Evolutionary conservation across 2,113 vertebrate genomes (phyloP).

Genomic region (Eurystomus gularis): DNA sequence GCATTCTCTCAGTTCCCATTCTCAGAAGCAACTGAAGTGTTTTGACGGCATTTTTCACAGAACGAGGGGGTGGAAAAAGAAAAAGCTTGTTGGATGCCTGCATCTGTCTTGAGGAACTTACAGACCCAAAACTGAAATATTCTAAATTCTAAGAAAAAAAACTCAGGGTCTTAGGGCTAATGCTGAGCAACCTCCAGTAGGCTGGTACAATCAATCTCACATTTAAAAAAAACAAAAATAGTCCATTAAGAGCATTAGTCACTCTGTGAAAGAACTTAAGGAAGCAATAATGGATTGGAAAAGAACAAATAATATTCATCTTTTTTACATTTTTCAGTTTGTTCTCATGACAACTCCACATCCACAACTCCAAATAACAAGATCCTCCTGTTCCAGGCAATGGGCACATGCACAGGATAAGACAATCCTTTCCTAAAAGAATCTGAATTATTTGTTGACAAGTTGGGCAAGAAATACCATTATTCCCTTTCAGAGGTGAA

Average conservation of each 20-base stretch:
- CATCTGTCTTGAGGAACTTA: neutral
- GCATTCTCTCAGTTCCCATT: neutral
- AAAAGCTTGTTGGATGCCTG: neutral
- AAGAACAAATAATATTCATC: neutral
- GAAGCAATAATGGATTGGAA: neutral
- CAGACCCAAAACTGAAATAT: neutral
- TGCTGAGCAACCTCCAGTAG: neutral
- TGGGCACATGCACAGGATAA: neutral
- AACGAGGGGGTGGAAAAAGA: neutral
- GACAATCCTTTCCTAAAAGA: neutral
- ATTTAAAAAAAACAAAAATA: neutral
- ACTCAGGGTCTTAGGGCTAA: neutral
- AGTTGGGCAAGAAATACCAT: neutral
- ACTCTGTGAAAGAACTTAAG: neutral
- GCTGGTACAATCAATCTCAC: neutral
- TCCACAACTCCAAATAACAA: neutral
- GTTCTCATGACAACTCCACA: neutral
- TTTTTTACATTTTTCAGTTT: neutral
- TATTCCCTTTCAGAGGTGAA: neutral
- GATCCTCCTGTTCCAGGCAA: neutral
- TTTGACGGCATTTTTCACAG: constrained; percentile 33
- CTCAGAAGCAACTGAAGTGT: constrained; percentile 16
- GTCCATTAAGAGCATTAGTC: neutral
- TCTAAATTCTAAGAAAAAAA: neutral
- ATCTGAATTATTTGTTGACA: neutral